A percentile compares a stretch with the other conserved stretches of the same genome.
Conservation (phyloP, 2,888 invertebrate genomes). For the Capitulum mitella region DNA sequence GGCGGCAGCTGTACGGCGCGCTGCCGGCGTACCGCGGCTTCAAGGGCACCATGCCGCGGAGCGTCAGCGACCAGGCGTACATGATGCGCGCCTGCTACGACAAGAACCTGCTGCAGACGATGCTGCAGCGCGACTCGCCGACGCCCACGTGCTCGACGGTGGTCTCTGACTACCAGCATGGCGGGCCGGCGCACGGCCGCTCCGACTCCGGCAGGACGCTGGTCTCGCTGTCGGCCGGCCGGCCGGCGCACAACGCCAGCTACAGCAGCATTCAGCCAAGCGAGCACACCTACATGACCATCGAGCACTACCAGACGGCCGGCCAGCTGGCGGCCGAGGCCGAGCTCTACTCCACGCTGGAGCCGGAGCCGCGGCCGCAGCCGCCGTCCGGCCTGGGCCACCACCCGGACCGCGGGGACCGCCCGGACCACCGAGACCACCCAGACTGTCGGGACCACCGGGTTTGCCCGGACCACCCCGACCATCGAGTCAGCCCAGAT, state of each 20-base stretch:
- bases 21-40: conserved; percentile 49
- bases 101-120: not conserved
- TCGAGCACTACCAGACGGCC: conserved; percentile 27
- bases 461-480: not conserved
- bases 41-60: not conserved
- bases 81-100: not conserved
- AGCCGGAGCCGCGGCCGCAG: not conserved
- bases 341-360: not conserved
- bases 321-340: not conserved
- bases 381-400: not conserved
- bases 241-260: conserved; percentile 32
- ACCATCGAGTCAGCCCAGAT: not conserved
- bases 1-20: conserved; percentile 82
- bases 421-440: no score
- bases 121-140: not conserved
- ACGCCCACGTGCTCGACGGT: not conserved
- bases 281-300: conserved; percentile 36
- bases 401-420: not conserved
- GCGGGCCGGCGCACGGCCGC: conserved; percentile 27
- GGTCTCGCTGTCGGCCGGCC: conserved; percentile 30
- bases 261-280: conserved; percentile 35
- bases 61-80: not conserved
- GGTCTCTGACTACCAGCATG: conserved; percentile 1
- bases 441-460: not conserved
- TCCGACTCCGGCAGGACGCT: conserved; percentile 29